phyloP scores from a whole-genome alignment of 2,888 invertebrate genomes.

The Craniophora ligustri region DNA sequence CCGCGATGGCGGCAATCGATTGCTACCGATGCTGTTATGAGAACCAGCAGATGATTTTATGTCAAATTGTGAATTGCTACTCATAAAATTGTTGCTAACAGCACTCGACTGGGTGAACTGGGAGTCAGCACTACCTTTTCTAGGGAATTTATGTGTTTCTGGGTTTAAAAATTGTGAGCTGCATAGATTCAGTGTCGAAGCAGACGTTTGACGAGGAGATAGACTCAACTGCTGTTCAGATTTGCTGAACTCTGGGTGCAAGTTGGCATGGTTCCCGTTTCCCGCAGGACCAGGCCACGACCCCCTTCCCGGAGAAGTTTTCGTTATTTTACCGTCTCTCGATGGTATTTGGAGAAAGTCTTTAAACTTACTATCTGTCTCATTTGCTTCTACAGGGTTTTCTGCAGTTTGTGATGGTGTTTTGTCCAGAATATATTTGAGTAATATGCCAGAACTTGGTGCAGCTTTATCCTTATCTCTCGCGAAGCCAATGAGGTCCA shows the following conservation, averaged over 20 bases:
- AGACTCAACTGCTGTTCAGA: conserved; percentile 93
- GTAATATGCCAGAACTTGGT: conserved; percentile 82
- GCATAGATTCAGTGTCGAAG: conserved; percentile 85
- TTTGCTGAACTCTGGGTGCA: conserved; percentile 93
- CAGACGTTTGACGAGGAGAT: conserved; percentile 85
- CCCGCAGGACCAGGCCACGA: conserved; percentile 95
- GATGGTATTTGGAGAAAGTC: conserved; percentile 91
- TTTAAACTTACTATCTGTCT: conserved; percentile 81
- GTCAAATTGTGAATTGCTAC: conserved; percentile 82
- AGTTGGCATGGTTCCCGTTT: conserved; percentile 83
- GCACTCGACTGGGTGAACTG: conserved; percentile 87
- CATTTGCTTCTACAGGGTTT: conserved; percentile 76
- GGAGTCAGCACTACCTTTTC: conserved; percentile 89
- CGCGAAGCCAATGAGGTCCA: conserved; percentile 98
- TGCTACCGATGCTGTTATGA: conserved; percentile 78
- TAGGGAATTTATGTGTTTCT: conserved; percentile 76
- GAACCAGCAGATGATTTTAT: conserved; percentile 76
- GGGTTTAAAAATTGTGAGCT: conserved; percentile 88
- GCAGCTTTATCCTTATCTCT: conserved; percentile 91
- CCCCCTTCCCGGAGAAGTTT: conserved; percentile 93
- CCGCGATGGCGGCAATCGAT: conserved; percentile 92
- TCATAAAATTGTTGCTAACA: conserved; percentile 73
- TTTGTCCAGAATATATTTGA: conserved; percentile 80
- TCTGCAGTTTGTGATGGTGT: conserved; percentile 70
- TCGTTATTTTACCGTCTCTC: conserved; percentile 92